Evolutionary conservation across 2,888 invertebrate genomes (phyloP).

Genomic region (Heliconius ismenius): DNA sequence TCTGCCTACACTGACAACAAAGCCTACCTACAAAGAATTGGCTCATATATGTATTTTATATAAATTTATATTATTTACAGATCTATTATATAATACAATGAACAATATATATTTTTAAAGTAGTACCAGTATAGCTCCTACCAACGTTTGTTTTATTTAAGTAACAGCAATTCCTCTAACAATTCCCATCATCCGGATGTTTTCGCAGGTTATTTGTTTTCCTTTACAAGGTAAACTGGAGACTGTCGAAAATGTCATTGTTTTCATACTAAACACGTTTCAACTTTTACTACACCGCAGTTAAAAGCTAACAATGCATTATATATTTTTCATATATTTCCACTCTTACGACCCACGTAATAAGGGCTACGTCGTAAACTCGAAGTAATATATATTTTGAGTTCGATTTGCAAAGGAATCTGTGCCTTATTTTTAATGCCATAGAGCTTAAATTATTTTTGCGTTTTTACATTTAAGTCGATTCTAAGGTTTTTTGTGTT

Average conservation of each 20-base stretch:
- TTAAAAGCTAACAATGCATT: slow-evolving; percentile 26
- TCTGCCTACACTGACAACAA: no score
- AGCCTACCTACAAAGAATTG: no score
- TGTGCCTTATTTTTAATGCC: not conserved
- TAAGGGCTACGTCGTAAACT: slow-evolving; percentile 20
- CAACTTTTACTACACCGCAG: slow-evolving; percentile 25
- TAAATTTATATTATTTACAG: not conserved
- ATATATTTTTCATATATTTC: slow-evolving; percentile 26
- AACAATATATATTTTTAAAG: not conserved
- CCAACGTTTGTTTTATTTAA: not conserved
- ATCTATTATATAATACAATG: not conserved
- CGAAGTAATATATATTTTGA: slow-evolving; percentile 5
- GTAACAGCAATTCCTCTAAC: slow-evolving; percentile 10
- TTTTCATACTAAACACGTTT: slow-evolving; percentile 29
- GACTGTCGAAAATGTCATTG: slow-evolving; percentile 30
- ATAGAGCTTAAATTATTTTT: not conserved
- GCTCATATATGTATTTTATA: not conserved
- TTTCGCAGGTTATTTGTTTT: slow-evolving; percentile 27
- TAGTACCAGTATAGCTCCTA: not conserved
- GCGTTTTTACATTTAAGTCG: not conserved
- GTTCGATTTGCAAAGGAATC: not conserved
- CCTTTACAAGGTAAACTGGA: slow-evolving; percentile 26
- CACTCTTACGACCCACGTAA: slow-evolving; percentile 9
- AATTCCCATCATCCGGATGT: slow-evolving; percentile 25
- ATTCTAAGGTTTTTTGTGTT: slow-evolving; percentile 17